A percentile compares a stretch with the other conserved stretches of the same genome.
Conservation (phyloP, 1,140 invertebrate genomes). For the Ephestia elutella region DNA sequence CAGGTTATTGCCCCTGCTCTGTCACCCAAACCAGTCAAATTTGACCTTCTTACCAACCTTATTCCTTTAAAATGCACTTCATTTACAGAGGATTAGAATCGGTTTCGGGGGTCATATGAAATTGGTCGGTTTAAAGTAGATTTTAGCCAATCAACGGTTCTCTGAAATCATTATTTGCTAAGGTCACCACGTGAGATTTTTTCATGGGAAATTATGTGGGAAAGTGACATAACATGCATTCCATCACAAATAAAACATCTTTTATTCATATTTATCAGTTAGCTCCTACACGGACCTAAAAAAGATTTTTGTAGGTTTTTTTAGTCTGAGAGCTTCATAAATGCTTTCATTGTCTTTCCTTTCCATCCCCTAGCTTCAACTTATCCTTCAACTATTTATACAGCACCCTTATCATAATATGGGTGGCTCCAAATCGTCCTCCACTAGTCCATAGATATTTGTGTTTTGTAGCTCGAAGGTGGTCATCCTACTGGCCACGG, state of each 20-base stretch:
- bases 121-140: not conserved
- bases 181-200: not conserved
- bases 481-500: not conserved
- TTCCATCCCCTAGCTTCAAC: too few species aligned
- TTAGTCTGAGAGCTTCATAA: too few species aligned
- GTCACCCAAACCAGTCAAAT: not conserved
- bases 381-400: too few species aligned
- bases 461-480: not conserved
- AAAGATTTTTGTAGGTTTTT: too few species aligned
- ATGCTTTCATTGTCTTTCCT: too few species aligned
- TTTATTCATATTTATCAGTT: too few species aligned
- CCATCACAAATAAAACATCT: too few species aligned
- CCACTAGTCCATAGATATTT: not conserved
- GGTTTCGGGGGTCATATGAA: not conserved
- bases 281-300: too few species aligned
- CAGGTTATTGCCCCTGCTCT: conserved; percentile 4
- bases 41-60: not conserved
- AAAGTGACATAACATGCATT: too few species aligned
- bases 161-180: conserved; percentile 1
- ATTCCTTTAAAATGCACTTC: not conserved
- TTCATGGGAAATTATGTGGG: not conserved
- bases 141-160: conserved; percentile 6
- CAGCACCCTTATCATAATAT: too few species aligned
- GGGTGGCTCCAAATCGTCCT: too few species aligned
- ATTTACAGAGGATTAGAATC: not conserved